Base-by-base conservation (phyloP, 2,797 vertebrate genomes). In the Caiman crocodilus region DNA sequence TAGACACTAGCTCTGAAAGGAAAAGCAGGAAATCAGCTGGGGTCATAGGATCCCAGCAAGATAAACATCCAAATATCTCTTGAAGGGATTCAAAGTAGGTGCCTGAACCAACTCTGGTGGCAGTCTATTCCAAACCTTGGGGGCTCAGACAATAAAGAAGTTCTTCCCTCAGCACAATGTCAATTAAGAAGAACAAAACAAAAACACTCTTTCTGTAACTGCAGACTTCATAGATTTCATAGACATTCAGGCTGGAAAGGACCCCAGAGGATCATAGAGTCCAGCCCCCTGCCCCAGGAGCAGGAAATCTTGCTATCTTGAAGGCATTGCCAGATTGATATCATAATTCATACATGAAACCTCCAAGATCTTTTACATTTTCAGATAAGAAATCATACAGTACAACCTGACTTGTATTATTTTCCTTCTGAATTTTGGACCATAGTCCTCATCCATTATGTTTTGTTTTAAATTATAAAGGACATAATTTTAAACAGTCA, bases 291-390 rank as follows among this genome's bases (percentile, higher is more conserved):
- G 42, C 42, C 42, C 42, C 42, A 3, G 42, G 42, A 10, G 9
- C 42, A 10, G 42, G 42, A 50, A 50, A 10, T 50, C 42, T 10
- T 10, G 42, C 42, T 79, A 55, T 67, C 94, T 93, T 87, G n/a
- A 84, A 82, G 87, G 59, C 12, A 8, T 30, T 28, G 18, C 74
- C 87, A 12, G 18, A 86, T 92, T 94, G 73, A 23, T 78, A 79
- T 71, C 35, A 84, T 30, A 63, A 78, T 94, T 86, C 23, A 28
- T 14, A 50, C 10, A 57, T 93, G 20, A 50, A 57, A 1, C 61
- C 28, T 92, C 50, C 85, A 90, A 92, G 88, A 90, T 50, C 42
- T 50, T 50, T 50, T 50, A 56, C 88, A 50, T 64, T 91, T 94
- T 26, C 82, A 86, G 77, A 77, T 74, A 82, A 69, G 60, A 55